Evolutionary conservation across 2,888 invertebrate species (phyloP).

Genomic region (Buathra laborator): DNA sequence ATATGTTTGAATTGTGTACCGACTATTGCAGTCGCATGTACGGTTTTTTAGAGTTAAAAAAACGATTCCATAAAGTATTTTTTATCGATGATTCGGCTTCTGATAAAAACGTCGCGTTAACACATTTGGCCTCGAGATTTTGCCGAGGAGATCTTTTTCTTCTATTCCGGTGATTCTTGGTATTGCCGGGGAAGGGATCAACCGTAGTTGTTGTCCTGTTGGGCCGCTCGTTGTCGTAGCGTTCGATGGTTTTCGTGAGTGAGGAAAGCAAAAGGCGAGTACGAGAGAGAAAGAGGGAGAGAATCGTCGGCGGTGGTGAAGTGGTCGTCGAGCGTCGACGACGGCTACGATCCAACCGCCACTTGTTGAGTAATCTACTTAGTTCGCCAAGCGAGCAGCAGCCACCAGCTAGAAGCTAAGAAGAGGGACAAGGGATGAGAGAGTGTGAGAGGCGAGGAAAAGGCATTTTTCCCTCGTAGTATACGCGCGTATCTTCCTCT

Average conservation of each 20-base stretch:
- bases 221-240: slow-evolving; percentile 26
- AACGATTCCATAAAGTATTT: neutral
- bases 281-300: slow-evolving; percentile 36
- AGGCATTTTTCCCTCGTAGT: slow-evolving; percentile 45
- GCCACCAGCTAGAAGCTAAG: slow-evolving; percentile 38
- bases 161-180: slow-evolving; percentile 14
- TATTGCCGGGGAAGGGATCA: slow-evolving; percentile 14
- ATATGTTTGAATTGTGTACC: neutral
- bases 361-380: slow-evolving; percentile 85
- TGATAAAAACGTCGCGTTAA: neutral
- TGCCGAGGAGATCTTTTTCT: neutral
- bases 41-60: neutral
- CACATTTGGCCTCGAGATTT: neutral
- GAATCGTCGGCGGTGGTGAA: slow-evolving; percentile 61
- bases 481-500: neutral
- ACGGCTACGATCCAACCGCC: slow-evolving; percentile 82
- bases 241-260: slow-evolving; percentile 57
- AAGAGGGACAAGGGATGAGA: slow-evolving; percentile 36
- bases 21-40: neutral
- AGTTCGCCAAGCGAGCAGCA: slow-evolving; percentile 79
- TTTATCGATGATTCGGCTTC: neutral
- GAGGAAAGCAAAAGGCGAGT: slow-evolving; percentile 59
- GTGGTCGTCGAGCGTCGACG: slow-evolving; percentile 78
- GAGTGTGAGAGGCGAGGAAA: slow-evolving; percentile 37
- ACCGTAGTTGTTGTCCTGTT: slow-evolving; percentile 13